phyloP scores from a whole-genome alignment of 1,140 invertebrate genomes.

The Pseudachorutes palmiensis region DNA sequence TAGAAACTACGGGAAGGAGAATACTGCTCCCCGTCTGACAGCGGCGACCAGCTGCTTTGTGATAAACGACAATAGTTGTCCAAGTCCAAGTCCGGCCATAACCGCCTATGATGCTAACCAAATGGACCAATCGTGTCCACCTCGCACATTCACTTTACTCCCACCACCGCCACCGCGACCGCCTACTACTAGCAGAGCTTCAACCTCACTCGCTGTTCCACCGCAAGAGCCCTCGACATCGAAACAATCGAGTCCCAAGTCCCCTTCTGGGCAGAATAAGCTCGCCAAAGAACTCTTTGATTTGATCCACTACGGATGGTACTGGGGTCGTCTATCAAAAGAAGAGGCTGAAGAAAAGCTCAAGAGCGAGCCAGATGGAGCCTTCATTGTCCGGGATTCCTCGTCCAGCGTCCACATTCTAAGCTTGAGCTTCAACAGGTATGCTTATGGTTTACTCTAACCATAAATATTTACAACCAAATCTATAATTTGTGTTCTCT shows the following conservation, averaged over 20 bases:
- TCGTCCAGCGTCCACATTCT: slow-evolving; percentile 61
- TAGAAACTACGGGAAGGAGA: slow-evolving; percentile 5
- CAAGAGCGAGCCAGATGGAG: slow-evolving; percentile 62
- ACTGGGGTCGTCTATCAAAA: slow-evolving; percentile 57
- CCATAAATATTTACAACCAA: too few relatives aligned
- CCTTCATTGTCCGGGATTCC: slow-evolving; percentile 68
- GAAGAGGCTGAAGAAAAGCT: slow-evolving; percentile 56
- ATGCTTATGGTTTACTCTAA: too few relatives aligned
- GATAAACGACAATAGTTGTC: neutral
- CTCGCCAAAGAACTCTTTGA: slow-evolving; percentile 33
- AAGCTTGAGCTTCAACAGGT: slow-evolving; percentile 52
- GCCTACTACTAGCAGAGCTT: neutral
- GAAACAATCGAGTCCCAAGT: neutral
- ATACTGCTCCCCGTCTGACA: neutral
- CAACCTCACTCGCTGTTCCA: neutral
- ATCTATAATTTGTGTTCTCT: neutral
- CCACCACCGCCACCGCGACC: neutral
- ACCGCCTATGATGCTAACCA: slow-evolving; percentile 9
- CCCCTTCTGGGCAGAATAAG: neutral
- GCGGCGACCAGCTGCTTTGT: slow-evolving; percentile 3
- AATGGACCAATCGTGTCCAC: neutral
- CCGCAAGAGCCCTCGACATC: neutral
- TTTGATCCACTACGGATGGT: slow-evolving; percentile 51
- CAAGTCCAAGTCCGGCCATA: neutral
- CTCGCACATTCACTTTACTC: neutral